Conservation (phyloP, 1,140 invertebrate species). For the Penaeus indicus region DNA sequence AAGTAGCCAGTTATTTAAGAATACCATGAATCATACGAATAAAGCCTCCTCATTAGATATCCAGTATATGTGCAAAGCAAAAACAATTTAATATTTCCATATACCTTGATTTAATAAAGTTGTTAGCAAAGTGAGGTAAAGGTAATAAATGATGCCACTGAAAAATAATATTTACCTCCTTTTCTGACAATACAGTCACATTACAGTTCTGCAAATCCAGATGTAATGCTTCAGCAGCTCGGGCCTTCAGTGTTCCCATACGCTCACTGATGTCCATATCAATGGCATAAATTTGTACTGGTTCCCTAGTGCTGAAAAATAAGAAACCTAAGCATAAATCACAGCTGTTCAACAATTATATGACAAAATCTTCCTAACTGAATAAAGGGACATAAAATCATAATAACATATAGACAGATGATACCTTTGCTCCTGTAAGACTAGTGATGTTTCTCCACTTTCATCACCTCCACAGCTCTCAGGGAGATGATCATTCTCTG, state of each 20-base stretch:
- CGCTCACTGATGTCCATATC: conserved; percentile 52
- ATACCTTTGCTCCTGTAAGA: no score
- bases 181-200: conserved; percentile 37
- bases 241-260: conserved; percentile 37
- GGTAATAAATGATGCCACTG: not conserved
- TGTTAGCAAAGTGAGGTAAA: not conserved
- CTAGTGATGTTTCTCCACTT: no score
- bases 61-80: not conserved
- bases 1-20: not conserved
- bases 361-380: no score
- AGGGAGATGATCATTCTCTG: no score
- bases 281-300: conserved; percentile 45
- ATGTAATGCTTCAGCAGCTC: conserved; percentile 29
- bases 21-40: no score
- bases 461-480: no score
- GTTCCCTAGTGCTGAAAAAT: conserved; percentile 1
- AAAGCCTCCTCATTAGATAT: no score
- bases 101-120: no score
- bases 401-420: no score
- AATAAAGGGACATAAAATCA: no score
- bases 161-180: conserved; percentile 9
- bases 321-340: not conserved
- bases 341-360: no score
- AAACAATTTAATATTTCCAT: not conserved
- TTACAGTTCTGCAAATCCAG: conserved; percentile 11